A percentile compares a stretch with the other conserved stretches of the same genome.
These are phyloP conservation scores for Notarius quadriscutis DNA, from an alignment of 2,113 vertebrate genomes.

Conservation along the genomic window DNA sequence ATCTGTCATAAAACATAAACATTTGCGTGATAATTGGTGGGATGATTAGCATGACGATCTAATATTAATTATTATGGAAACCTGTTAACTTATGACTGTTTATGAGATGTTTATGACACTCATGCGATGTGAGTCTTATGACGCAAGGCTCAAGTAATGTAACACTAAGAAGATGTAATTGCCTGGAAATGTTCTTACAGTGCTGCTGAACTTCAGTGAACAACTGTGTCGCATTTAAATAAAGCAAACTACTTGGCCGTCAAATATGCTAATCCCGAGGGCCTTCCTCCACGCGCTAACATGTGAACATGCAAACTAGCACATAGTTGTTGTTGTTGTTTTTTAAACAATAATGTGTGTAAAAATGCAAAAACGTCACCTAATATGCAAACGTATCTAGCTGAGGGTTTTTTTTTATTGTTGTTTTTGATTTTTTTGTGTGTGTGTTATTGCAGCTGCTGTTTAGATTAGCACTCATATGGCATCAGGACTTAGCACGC, in stretches of 20 bases:
- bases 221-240: slow-evolving; percentile 21
- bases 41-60: neutral
- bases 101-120: neutral
- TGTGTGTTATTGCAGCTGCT: slow-evolving; percentile 7
- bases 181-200: no score
- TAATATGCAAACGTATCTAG: slow-evolving; percentile 30
- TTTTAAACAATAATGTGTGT: neutral
- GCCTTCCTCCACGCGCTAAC: slow-evolving; percentile 3
- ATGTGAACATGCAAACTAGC: neutral
- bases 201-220: neutral
- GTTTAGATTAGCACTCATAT: slow-evolving; percentile 35
- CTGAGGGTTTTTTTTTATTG: neutral
- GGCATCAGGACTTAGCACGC: slow-evolving; percentile 26
- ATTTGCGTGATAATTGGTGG: neutral
- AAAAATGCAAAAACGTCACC: slow-evolving; percentile 5
- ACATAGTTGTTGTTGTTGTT: neutral
- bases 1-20: neutral
- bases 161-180: neutral
- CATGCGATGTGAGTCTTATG: neutral
- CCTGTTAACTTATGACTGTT: neutral
- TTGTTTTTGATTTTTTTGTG: slow-evolving; percentile 3
- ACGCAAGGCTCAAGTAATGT: neutral
- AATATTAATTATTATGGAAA: neutral
- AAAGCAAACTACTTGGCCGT: neutral
- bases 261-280: slow-evolving; percentile 16